Evolutionary conservation across 1,140 invertebrate genomes (phyloP).

Genomic region (Halesus radiatus): DNA sequence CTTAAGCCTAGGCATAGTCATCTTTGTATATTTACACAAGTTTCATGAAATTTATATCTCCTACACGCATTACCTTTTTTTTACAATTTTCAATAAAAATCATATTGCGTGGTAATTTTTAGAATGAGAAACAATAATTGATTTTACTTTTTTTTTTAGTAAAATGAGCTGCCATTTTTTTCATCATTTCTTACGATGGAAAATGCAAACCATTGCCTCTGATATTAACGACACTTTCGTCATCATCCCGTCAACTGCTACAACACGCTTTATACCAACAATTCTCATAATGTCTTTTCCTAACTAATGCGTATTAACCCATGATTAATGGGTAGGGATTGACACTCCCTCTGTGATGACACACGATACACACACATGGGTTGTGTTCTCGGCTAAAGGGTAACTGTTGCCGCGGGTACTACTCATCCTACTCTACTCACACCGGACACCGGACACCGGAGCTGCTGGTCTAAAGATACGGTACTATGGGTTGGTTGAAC

Average conservation of each 20-base stretch:
- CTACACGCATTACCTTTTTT: slow-evolving; percentile 31
- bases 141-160: slow-evolving; percentile 24
- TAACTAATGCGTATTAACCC: background rate
- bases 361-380: too few species aligned
- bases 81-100: slow-evolving; percentile 34
- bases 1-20: slow-evolving; percentile 7
- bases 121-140: slow-evolving; percentile 14
- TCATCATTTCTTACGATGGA: slow-evolving; percentile 17
- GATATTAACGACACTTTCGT: slow-evolving; percentile 18
- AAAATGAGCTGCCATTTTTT: slow-evolving; percentile 31
- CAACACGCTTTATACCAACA: background rate
- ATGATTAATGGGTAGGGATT: background rate
- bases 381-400: too few species aligned
- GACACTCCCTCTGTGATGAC: too few species aligned
- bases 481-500: background rate
- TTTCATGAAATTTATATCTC: slow-evolving; percentile 1
- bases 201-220: slow-evolving; percentile 14
- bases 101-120: slow-evolving; percentile 30
- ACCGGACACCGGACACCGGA: slow-evolving; percentile 22
- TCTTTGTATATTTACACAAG: slow-evolving; percentile 30
- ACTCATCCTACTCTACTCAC: slow-evolving; percentile 17
- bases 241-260: background rate
- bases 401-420: background rate
- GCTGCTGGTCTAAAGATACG: slow-evolving; percentile 4
- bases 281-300: slow-evolving; percentile 4